Base-by-base conservation (phyloP, 2,888 invertebrate genomes). In the Argyresthia albistria region DNA sequence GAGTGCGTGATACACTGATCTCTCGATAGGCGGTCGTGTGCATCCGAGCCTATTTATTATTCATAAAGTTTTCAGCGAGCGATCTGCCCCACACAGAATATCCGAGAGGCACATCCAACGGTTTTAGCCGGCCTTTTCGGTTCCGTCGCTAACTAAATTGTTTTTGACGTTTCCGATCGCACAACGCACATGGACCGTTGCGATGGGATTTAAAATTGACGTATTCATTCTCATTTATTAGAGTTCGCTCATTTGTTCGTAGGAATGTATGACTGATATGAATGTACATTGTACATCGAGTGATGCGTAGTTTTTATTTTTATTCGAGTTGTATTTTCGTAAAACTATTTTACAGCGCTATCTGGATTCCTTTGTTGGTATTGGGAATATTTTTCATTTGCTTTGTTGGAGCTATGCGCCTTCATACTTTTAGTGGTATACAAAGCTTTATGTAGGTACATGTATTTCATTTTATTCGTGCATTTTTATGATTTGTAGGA, bases 121-220 rank as follows among this genome's bases (percentile, higher is more conserved):
- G 69, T 71, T 73, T 75, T 69, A 76, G 70, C 66, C 72, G 59
- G 65, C 70, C 73, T 76, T 79, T 74, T 70, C 73, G 70, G 77
- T 80, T 79, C 71, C 76, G 76, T 71, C 70, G 73, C 69, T 80
- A 83, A 80, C 79, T 70, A 78, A 82, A 82, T 81, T 81, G 77
- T 80, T 76, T 74, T 74, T 65, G 69, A 71, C 68, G 58, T 60
- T 61, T 62, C 57, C 65, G 59, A 46, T 46, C 46, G 46, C n/a
- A 11, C 25, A 15, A 37, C 15, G 15, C 14, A 12, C 8, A n/a
- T 46, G 15, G 36, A 48, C 48, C 36, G 48, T 14, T 15, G 36
- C 48, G 37, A 15, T 35, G 48, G 42, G n/a, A 42, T 9, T 36
- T 47, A n/a, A 15, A 9, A 37, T 43, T 50, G 50, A 50, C 50